These are phyloP conservation scores for Spinibarbus caldwelli DNA, from an alignment of 2,797 vertebrate species.

Conservation along the genomic window DNA sequence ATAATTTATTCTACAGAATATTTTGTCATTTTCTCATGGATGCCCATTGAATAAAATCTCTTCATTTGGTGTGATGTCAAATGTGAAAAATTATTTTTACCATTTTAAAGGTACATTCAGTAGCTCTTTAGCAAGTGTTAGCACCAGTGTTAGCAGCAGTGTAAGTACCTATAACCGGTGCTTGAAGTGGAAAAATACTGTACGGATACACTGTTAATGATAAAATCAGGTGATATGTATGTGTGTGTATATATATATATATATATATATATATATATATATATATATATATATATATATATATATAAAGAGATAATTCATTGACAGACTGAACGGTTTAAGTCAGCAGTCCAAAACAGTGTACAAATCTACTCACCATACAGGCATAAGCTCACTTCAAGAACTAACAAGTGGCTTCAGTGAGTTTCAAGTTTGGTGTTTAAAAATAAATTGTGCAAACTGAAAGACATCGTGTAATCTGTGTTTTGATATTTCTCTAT, in stretches of 20 bases:
- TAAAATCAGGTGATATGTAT: background rate
- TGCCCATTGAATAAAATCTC: background rate
- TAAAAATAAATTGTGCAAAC: too few species aligned
- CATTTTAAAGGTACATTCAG: background rate
- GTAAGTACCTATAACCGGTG: background rate
- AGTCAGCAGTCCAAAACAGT: background rate
- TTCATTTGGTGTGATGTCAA: background rate
- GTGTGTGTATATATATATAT: too few species aligned
- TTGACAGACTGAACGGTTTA: too few species aligned
- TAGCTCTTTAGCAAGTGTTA: background rate
- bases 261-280: too few species aligned
- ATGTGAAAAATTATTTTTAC: background rate
- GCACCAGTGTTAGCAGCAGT: too few species aligned
- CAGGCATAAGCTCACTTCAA: background rate
- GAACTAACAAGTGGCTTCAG: background rate
- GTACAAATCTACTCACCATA: background rate
- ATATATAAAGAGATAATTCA: too few species aligned
- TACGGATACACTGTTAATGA: background rate
- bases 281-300: too few species aligned
- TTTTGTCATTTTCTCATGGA: conserved; percentile 8
- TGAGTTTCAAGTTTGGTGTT: background rate
- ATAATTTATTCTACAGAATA: background rate
- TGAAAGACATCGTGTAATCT: background rate
- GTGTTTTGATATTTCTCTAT: background rate
- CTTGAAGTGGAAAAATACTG: background rate